These are phyloP conservation scores for Chironex yamaguchii DNA, from an alignment of 30 jellyfish, hydroid and myxozoan species.

Conservation along the genomic window DNA sequence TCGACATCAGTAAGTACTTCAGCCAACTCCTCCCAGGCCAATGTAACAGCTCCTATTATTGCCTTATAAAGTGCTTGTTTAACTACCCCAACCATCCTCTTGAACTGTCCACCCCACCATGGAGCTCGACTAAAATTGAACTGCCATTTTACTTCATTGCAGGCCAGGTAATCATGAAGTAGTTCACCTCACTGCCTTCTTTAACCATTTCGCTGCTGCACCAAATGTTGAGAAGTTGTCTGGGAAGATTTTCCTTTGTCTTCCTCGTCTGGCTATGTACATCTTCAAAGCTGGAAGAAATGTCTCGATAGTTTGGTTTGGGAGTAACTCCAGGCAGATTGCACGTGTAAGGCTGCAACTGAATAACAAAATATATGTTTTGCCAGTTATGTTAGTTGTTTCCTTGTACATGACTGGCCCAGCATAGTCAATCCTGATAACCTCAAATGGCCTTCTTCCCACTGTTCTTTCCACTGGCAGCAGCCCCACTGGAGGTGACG, in stretches of 20 bases:
- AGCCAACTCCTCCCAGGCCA: no score
- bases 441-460: constrained; percentile 30
- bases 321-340: constrained; percentile 52
- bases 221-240: no score
- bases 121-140: no score
- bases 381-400: no score
- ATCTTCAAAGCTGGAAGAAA: constrained; percentile 62
- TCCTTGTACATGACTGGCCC: constrained; percentile 46
- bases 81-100: constrained; percentile 73
- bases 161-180: no score
- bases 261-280: constrained; percentile 63
- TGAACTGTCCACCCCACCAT: constrained; percentile 89
- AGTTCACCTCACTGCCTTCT: no score
- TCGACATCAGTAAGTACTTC: no score
- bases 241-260: no score
- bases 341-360: constrained; percentile 79
- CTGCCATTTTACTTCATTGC: no score
- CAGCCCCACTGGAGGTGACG: constrained; percentile 31
- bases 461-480: constrained; percentile 27
- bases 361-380: constrained; percentile 69
- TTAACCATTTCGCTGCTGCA: no score
- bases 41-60: no score
- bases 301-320: constrained; percentile 52
- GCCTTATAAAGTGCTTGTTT: no score
- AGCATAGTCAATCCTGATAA: constrained; percentile 49